Conservation (phyloP, 1,140 invertebrate genomes). For the Coenobita brevimanus region DNA sequence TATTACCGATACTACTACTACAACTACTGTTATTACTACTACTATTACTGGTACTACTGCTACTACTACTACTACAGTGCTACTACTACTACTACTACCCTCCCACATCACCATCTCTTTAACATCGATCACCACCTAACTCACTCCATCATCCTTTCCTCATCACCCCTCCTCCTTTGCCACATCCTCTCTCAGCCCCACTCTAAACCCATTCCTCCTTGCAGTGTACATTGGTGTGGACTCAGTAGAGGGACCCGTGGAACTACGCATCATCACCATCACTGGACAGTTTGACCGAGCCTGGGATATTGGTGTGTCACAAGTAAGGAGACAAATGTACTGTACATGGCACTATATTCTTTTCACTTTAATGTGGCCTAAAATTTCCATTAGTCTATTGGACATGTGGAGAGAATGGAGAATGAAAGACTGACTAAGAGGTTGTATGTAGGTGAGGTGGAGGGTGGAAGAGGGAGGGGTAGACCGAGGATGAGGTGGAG, state of each 20-base stretch:
- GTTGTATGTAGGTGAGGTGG: too few relatives aligned
- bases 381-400: too few relatives aligned
- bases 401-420: too few relatives aligned
- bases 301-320: conserved; percentile 79
- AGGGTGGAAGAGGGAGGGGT: too few relatives aligned
- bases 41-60: not conserved
- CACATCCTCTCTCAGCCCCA: not conserved
- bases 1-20: too few relatives aligned
- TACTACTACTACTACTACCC: not conserved
- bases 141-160: not conserved
- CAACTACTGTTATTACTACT: too few relatives aligned
- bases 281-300: conserved; percentile 74
- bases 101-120: not conserved
- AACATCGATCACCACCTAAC: not conserved
- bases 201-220: not conserved
- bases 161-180: not conserved
- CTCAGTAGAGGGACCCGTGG: conserved; percentile 78
- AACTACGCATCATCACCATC: conserved; percentile 79
- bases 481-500: too few relatives aligned
- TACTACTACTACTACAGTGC: not conserved
- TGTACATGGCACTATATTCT: too few relatives aligned
- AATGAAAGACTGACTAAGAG: too few relatives aligned
- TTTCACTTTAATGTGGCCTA: too few relatives aligned
- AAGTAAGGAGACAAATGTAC: conserved; percentile 56
- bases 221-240: conserved; percentile 84